phyloP scores from a whole-genome alignment of 2,888 invertebrate species.

The Cylloceria caligata region DNA sequence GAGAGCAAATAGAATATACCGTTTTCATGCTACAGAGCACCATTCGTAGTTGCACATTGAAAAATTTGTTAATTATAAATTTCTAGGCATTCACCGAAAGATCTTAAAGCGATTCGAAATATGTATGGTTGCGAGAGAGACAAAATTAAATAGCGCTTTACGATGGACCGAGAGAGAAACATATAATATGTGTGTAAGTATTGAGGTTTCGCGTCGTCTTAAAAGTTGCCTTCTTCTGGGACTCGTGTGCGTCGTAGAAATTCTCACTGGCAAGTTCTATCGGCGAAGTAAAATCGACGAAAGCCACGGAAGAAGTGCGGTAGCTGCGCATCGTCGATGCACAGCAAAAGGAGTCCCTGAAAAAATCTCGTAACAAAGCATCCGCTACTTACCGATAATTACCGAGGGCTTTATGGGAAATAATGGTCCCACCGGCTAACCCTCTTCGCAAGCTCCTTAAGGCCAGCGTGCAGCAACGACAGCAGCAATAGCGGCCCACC shows the following conservation, averaged over 20 bases:
- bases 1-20: background rate
- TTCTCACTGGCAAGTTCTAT: conserved; percentile 14
- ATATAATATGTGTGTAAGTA: no score
- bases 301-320: conserved; percentile 36
- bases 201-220: no score
- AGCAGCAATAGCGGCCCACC: conserved; percentile 27
- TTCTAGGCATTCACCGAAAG: no score
- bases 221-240: background rate
- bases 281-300: conserved; percentile 23
- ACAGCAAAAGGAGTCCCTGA: conserved; percentile 18
- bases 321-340: conserved; percentile 30
- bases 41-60: background rate
- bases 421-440: conserved; percentile 64
- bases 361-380: conserved; percentile 68
- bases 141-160: no score
- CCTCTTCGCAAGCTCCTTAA: conserved; percentile 58
- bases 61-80: no score
- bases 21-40: background rate
- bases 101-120: no score
- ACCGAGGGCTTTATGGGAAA: conserved; percentile 70
- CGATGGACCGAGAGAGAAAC: no score
- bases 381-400: conserved; percentile 70
- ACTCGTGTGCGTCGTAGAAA: background rate
- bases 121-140: no score
- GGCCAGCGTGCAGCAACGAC: conserved; percentile 30